Evolutionary conservation across 2,888 invertebrate species (phyloP).

Genomic region (Brenthis hecate): DNA sequence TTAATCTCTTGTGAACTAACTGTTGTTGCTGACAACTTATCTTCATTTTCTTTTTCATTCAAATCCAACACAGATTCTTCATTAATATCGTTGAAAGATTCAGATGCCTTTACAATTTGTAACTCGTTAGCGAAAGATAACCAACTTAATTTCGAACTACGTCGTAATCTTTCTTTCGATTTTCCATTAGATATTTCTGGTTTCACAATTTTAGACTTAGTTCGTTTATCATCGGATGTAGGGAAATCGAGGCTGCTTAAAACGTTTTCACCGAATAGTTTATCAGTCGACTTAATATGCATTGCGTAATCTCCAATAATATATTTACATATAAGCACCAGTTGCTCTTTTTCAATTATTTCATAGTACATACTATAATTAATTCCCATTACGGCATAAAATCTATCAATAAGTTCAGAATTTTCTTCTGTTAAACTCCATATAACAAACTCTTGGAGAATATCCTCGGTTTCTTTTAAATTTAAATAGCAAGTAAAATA

Average conservation of each 20-base stretch:
- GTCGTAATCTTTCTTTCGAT: conserved; percentile 58
- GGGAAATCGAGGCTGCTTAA: conserved; percentile 64
- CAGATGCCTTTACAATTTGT: conserved; percentile 55
- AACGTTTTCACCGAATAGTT: conserved; percentile 70
- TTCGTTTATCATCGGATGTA: conserved; percentile 60
- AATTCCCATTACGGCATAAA: conserved; percentile 82
- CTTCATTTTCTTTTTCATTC: conserved; percentile 49
- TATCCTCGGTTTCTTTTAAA: conserved; percentile 68
- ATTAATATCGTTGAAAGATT: conserved; percentile 45
- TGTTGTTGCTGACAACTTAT: conserved; percentile 44
- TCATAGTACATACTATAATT: conserved; percentile 84
- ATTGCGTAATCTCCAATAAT: conserved; percentile 68
- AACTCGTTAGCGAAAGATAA: conserved; percentile 49
- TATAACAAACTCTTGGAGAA: conserved; percentile 65
- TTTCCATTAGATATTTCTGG: conserved; percentile 56
- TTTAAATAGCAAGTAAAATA: conserved; percentile 83
- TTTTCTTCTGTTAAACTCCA: conserved; percentile 71
- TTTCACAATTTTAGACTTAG: conserved; percentile 65
- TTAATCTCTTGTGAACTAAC: conserved; percentile 51
- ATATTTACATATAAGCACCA: conserved; percentile 76
- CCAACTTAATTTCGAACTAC: conserved; percentile 57
- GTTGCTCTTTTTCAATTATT: conserved; percentile 75
- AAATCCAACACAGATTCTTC: conserved; percentile 49
- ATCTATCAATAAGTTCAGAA: conserved; percentile 79
- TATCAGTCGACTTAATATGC: conserved; percentile 58